These are phyloP conservation scores for Chaetura pelagica DNA, from an alignment of 2,113 vertebrate species.

Conservation along the genomic window DNA sequence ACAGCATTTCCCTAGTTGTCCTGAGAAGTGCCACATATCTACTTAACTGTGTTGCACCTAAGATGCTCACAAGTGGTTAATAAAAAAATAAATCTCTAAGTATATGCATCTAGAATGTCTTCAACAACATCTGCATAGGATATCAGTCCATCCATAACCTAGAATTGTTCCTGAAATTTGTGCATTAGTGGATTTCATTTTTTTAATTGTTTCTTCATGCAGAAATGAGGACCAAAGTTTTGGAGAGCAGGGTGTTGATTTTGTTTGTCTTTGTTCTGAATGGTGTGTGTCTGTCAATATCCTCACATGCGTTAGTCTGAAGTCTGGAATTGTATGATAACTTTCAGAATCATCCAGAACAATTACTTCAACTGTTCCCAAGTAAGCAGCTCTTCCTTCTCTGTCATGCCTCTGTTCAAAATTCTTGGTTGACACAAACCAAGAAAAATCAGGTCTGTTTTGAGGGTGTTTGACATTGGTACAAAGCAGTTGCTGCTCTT, in stretches of 20 bases:
- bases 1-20: background rate
- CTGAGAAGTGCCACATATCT: background rate
- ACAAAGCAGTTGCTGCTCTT: background rate
- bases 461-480: background rate
- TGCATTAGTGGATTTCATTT: rapidly evolving
- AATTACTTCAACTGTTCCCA: background rate
- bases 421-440: background rate
- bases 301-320: background rate
- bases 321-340: background rate
- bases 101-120: background rate
- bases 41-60: background rate
- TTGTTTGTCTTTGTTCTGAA: background rate
- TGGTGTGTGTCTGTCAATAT: background rate
- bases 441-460: background rate
- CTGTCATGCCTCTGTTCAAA: background rate
- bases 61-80: background rate
- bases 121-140: background rate
- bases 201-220: background rate
- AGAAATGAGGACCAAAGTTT: background rate
- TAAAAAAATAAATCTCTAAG: background rate
- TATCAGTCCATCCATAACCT: background rate
- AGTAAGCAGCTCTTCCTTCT: slow-evolving; percentile 12
- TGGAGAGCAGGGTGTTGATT: background rate
- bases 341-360: background rate
- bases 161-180: background rate